Percentiles rank a stretch among this genome's conserved stretches.
Conservation (phyloP, 2,113 vertebrate species). For the Poeciliopsis retropinna region DNA sequence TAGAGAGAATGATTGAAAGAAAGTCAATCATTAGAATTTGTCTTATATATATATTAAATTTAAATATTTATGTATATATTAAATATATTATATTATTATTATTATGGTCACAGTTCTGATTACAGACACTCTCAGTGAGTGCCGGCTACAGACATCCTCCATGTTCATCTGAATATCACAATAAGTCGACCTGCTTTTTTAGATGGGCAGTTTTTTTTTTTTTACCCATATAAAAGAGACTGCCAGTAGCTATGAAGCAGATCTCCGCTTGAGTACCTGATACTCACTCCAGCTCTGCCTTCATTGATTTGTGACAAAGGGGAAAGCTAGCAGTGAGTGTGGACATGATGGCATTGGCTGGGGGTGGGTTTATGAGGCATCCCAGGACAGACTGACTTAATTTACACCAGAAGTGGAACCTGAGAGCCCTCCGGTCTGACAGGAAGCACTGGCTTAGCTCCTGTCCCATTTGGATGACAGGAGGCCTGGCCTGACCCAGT, state of each 20-base stretch:
- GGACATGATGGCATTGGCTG: slow-evolving; percentile 24
- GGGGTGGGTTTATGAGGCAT: slow-evolving; percentile 49
- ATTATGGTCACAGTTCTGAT: no score
- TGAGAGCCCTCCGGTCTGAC: slow-evolving; percentile 73
- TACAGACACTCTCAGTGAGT: no score
- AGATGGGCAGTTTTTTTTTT: no score
- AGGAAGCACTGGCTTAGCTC: slow-evolving; percentile 80
- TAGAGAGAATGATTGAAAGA: no score
- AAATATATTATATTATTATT: no score
- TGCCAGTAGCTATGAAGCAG: not conserved
- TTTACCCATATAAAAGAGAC: not conserved
- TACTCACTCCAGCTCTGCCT: slow-evolving; percentile 31
- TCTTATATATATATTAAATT: no score
- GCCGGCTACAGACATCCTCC: no score
- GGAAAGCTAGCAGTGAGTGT: slow-evolving; percentile 39
- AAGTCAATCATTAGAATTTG: no score
- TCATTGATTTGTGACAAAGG: slow-evolving; percentile 35
- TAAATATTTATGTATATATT: no score
- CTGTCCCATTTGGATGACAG: slow-evolving; percentile 70
- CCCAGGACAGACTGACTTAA: slow-evolving; percentile 71
- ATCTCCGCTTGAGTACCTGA: slow-evolving; percentile 20
- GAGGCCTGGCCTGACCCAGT: slow-evolving; percentile 43
- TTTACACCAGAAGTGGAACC: slow-evolving; percentile 78
- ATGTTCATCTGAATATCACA: no score
- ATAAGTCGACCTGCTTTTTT: no score